phyloP scores from a whole-genome alignment of 30 jellyfish, hydroid and myxozoan genomes.

The Calvadosia cruxmelitensis region DNA sequence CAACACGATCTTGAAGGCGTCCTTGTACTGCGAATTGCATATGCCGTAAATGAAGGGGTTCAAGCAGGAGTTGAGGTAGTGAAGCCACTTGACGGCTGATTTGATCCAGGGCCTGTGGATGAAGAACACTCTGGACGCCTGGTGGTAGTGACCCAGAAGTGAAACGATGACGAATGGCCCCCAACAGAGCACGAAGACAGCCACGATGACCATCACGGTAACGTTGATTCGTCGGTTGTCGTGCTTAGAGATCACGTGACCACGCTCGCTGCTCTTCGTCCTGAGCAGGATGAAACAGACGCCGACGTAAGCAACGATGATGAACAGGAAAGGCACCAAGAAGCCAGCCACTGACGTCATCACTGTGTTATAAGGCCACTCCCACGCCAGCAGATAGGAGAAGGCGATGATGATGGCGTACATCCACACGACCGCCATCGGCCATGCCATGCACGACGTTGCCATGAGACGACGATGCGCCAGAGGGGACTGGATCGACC shows the following conservation, averaged over 20 bases:
- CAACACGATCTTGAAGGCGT: slow-evolving; percentile 65
- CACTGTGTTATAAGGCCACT: slow-evolving; percentile 42
- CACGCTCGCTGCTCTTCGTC: slow-evolving; percentile 31
- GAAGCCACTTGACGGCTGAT: slow-evolving; percentile 70
- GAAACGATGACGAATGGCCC: slow-evolving; percentile 63
- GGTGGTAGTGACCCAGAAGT: slow-evolving; percentile 28
- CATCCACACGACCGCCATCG: slow-evolving; percentile 44
- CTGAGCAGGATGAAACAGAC: slow-evolving; percentile 27
- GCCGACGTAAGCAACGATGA: slow-evolving; percentile 39
- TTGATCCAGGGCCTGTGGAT: slow-evolving; percentile 59
- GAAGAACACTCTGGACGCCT: slow-evolving; percentile 18
- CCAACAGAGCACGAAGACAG: slow-evolving; percentile 77
- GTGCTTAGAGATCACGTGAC: slow-evolving; percentile 43
- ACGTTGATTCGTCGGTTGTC: slow-evolving; percentile 57
- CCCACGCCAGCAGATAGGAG: slow-evolving; percentile 17
- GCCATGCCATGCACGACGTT: slow-evolving; percentile 29
- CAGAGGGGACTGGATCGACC: slow-evolving; percentile 81
- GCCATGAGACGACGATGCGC: slow-evolving; percentile 78
- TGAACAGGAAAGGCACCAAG: slow-evolving; percentile 53
- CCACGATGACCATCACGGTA: slow-evolving; percentile 50
- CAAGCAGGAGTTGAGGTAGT: slow-evolving; percentile 72
- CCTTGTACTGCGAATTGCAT: slow-evolving; percentile 80
- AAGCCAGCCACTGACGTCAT: slow-evolving; percentile 51
- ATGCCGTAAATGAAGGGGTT: slow-evolving; percentile 88
- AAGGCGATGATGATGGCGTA: slow-evolving; percentile 44